A percentile compares a stretch with the other conserved stretches of the same genome.
These are phyloP conservation scores for Pygoscelis antarcticus DNA, from an alignment of 2,113 vertebrate species.

Conservation along the genomic window DNA sequence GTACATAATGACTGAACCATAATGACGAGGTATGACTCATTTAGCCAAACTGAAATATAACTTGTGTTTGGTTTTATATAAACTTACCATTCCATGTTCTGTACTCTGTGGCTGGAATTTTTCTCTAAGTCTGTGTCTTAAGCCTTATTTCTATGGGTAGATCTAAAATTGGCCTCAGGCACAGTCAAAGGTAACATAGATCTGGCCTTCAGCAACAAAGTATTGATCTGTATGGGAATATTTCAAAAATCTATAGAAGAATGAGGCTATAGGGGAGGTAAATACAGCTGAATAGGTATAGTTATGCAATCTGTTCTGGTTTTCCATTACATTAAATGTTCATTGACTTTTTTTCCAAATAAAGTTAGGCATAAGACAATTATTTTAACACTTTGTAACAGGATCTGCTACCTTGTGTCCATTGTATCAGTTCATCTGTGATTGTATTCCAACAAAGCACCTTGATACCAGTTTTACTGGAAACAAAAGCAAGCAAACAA, in stretches of 20 bases:
- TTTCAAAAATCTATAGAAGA: background rate
- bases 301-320: background rate
- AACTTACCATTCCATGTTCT: rapidly evolving
- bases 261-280: background rate
- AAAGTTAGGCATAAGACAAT: background rate
- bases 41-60: background rate
- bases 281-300: background rate
- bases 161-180: background rate
- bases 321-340: background rate
- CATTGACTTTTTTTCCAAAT: background rate
- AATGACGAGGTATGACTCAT: background rate
- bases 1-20: background rate
- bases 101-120: background rate
- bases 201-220: background rate
- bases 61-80: background rate
- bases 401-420: background rate
- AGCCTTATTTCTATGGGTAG: background rate
- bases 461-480: background rate
- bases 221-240: background rate
- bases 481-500: background rate
- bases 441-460: background rate
- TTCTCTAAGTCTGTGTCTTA: background rate
- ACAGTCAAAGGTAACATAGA: background rate
- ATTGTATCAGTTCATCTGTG: background rate
- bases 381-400: background rate